phyloP scores from a whole-genome alignment of 2,797 vertebrate genomes.

The Erithacus rubecula region DNA sequence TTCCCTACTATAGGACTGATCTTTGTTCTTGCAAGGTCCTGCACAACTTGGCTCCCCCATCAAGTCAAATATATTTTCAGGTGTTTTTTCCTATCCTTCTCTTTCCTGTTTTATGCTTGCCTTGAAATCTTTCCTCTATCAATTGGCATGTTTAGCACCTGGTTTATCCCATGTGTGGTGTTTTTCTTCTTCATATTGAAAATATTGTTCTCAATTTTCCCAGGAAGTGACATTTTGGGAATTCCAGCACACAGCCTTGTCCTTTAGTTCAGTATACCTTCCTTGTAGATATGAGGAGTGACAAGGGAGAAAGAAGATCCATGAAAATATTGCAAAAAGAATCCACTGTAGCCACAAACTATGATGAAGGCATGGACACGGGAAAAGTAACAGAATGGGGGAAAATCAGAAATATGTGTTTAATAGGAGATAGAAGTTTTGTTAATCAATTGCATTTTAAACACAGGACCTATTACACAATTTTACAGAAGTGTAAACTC shows the following conservation, averaged over 20 bases:
- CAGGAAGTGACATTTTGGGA: neutral
- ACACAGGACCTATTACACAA: neutral
- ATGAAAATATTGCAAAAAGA: neutral
- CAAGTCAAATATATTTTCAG: neutral
- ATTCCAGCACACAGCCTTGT: neutral
- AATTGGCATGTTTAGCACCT: neutral
- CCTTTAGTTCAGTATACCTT: neutral
- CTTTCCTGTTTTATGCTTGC: neutral
- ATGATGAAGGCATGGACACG: accelerated
- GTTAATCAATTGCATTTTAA: neutral
- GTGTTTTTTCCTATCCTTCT: neutral
- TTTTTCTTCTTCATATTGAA: neutral
- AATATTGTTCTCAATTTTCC: neutral
- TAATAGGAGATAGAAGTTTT: neutral
- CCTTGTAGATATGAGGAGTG: neutral
- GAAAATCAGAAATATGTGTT: neutral
- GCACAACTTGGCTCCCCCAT: neutral
- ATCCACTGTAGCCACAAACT: neutral
- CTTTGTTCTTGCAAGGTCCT: neutral
- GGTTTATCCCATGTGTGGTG: neutral
- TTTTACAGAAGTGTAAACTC: neutral
- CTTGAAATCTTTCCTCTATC: neutral
- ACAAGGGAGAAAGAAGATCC: neutral
- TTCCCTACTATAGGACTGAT: neutral
- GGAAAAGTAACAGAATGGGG: neutral